phyloP scores from a whole-genome alignment of 2,888 invertebrate genomes.

The Sphaeridia pumilis region DNA sequence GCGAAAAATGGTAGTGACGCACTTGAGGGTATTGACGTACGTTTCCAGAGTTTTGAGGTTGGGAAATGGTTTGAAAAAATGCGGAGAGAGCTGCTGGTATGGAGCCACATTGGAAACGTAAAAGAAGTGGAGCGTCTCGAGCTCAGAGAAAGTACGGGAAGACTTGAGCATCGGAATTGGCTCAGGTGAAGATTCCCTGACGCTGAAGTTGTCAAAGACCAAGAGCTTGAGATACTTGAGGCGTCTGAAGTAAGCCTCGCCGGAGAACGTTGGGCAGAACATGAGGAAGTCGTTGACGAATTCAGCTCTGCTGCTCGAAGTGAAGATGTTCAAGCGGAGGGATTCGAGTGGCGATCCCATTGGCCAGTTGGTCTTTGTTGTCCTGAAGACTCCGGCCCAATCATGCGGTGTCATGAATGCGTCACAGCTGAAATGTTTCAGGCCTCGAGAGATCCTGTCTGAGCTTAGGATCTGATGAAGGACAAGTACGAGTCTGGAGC shows the following conservation, averaged over 20 bases:
- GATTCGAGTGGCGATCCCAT: too few relatives aligned
- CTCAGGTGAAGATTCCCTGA: too few relatives aligned
- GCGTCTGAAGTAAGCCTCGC: neutral
- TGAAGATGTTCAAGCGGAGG: neutral
- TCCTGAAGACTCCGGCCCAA: neutral
- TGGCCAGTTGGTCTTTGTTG: too few relatives aligned
- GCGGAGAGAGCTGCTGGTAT: neutral
- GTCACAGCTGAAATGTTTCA: too few relatives aligned
- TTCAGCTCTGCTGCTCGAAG: neutral
- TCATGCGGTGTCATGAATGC: neutral
- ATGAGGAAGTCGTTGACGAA: neutral
- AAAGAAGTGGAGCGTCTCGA: neutral
- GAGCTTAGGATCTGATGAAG: neutral
- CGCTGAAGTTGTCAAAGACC: neutral
- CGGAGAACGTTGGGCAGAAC: neutral
- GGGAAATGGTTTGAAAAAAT: neutral
- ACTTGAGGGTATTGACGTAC: neutral
- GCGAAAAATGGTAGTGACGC: neutral
- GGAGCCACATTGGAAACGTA: neutral
- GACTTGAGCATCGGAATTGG: neutral
- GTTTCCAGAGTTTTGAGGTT: neutral
- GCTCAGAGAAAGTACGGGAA: neutral
- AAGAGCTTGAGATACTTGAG: neutral
- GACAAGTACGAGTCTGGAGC: neutral
- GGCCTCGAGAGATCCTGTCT: too few relatives aligned